Evolutionary conservation across 1,140 invertebrate species (phyloP), one percentile per base, ranked within the genome.

Genomic region (Dendroctonus ponderosae): DNA sequence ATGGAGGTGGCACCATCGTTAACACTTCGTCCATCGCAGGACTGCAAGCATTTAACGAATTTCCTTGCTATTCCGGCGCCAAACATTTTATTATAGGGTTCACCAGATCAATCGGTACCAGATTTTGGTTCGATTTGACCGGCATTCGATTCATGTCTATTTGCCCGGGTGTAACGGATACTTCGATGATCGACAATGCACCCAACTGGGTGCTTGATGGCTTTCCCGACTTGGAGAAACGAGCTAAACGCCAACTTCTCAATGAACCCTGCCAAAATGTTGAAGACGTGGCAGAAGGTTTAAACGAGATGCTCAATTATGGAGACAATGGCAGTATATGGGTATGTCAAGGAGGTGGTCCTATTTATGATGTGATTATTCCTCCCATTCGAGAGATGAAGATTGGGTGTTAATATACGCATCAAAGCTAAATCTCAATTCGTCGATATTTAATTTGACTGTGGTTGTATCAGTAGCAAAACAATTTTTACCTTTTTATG

Each of bases 41-140:
- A 41, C 70, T 84, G 14, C 74, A 78, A 66, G 74, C 78, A n/a
- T 66, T 79, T 0, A 74, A 76, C n/a, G 77, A 77, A 26, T 70
- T 75, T 51, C 82, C 82, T 0, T 67, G 80, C 11, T 83, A 83
- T 71, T 71, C 72, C 2, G 82, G 78, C 7, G 80, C 82, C 0
- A 85, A 84, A 68, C 80, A 83, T 68, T 81, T 81, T 5, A 77
- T 84, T 6, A 69, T 85, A 26, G 83, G 82, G 41, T 75, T 83
- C 41, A 83, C 77, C 46, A 62, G 60, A 37, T 70, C 64, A 4
- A 63, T 81, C 14, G 80, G 78, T 12, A 71, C 66, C 7, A 56
- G 70, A 2, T 72, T 69, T 14, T 68, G 73, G 66, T 39, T 77
- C 39, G 70, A 82, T 7, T 74, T 74, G 42, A 81, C 79, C 6